Conservation (phyloP, 2,113 vertebrate genomes). For the Herpetotheres cachinnans region DNA sequence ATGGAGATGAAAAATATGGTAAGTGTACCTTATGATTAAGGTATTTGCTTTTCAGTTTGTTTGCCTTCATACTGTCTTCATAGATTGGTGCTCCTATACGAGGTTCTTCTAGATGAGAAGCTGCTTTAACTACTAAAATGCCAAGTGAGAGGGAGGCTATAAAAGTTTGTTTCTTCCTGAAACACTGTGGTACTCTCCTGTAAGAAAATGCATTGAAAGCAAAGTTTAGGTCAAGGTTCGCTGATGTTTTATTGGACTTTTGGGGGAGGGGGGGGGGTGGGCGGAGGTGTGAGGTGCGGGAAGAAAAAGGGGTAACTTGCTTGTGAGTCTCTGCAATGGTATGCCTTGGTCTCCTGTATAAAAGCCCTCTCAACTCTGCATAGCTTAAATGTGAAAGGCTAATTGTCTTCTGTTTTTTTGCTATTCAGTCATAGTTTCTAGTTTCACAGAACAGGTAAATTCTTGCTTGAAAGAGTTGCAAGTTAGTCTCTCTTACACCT, state of each 20-base stretch:
- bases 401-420: neutral
- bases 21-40: neutral
- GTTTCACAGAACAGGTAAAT: neutral
- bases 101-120: neutral
- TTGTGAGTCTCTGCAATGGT: neutral
- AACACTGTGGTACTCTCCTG: neutral
- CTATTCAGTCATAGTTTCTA: neutral
- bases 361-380: neutral
- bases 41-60: neutral
- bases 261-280: fast-evolving
- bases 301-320: neutral
- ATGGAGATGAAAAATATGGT: neutral
- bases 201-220: neutral
- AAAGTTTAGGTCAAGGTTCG: neutral
- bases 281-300: too few relatives aligned
- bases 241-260: neutral
- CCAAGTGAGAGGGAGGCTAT: neutral
- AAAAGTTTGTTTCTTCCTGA: neutral
- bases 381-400: neutral
- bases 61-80: neutral
- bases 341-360: neutral
- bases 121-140: neutral
- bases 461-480: neutral
- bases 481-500: neutral
- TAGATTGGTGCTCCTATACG: neutral